Base-by-base conservation (phyloP, 1,140 invertebrate genomes). In the Limonius californicus region DNA sequence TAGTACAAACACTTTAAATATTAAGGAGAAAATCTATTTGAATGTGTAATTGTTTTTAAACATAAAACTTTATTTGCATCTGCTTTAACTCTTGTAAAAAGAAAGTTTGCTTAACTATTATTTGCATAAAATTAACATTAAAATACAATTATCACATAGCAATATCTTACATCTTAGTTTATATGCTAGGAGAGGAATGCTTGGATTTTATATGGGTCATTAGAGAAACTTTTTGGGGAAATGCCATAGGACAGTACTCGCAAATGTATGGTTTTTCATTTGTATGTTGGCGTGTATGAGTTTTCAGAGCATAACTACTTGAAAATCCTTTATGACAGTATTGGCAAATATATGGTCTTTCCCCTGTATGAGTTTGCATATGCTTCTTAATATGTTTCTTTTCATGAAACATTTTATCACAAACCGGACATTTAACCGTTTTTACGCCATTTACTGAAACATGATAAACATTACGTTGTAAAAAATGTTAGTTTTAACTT, bases 281-380 rank as follows among this genome's bases (percentile, higher is more conserved):
- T 14, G 67, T 70, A 47, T 70, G 69, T 54, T 69, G 65, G 14
- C 69, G 20, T 6, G 64, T 58, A 39, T 70, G 69, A 0, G 68
- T 69, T 16, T 63, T 60, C 21, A 69, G 47, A 12, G 69, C 69
- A 42, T 67, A 63, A 16, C 55, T 66, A 12, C 65, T 64, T 6
- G 69, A 70, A 60, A 27, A 55, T 11, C 53, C 53, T 32, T 55
- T 55, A 12, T 19, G 6, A 19, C 53, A 55, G 18, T 55, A 55
- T 9, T 9, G 8, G 30, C 53, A 55, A 4, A 23, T 23, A 32
- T 55, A 19, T 2, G 53, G 53, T n/a, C 69, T 57, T 39, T 69
- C 15, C 59, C 70, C 69, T 54, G 66, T 65, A 50, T 72, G 70
- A 9, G 65, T 69, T 64, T 68, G 70, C 70, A 69, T 63, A 50